These are phyloP conservation scores for Wasmannia auropunctata DNA, from an alignment of 1,140 invertebrate genomes.

Conservation along the genomic window DNA sequence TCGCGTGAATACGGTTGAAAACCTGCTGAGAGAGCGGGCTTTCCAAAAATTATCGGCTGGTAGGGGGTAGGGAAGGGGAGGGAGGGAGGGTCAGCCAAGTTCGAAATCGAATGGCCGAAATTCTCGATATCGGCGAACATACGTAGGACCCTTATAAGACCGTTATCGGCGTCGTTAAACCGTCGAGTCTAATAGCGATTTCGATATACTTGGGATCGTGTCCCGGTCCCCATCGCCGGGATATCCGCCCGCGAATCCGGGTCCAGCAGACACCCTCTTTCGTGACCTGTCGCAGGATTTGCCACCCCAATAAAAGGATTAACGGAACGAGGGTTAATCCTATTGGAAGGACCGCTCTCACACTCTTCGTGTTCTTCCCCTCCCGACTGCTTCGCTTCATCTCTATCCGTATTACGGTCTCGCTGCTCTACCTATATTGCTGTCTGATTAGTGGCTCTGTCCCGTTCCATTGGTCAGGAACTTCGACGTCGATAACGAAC, in stretches of 20 bases:
- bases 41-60: slow-evolving; percentile 36
- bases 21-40: not conserved
- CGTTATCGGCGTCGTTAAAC: slow-evolving; percentile 67
- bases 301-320: slow-evolving; percentile 84
- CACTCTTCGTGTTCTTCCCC: slow-evolving; percentile 64
- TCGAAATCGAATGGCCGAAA: slow-evolving; percentile 41
- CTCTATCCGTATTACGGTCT: slow-evolving; percentile 39
- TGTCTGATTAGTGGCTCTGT: slow-evolving; percentile 67
- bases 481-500: slow-evolving; percentile 74
- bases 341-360: slow-evolving; percentile 79
- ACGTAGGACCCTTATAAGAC: slow-evolving; percentile 62
- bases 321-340: slow-evolving; percentile 84
- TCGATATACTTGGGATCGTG: slow-evolving; percentile 67
- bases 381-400: not conserved
- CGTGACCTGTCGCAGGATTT: slow-evolving; percentile 81
- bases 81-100: not conserved
- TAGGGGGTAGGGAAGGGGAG: no score
- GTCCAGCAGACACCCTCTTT: slow-evolving; percentile 73
- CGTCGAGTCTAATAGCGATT: slow-evolving; percentile 60
- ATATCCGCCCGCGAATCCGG: slow-evolving; percentile 71
- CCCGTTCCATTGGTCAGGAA: slow-evolving; percentile 51
- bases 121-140: slow-evolving; percentile 57
- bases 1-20: not conserved
- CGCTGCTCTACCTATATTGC: slow-evolving; percentile 56
- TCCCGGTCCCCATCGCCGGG: slow-evolving; percentile 63